Evolutionary conservation across 2,888 invertebrate genomes (phyloP).

Genomic region (Nebria brevicollis): DNA sequence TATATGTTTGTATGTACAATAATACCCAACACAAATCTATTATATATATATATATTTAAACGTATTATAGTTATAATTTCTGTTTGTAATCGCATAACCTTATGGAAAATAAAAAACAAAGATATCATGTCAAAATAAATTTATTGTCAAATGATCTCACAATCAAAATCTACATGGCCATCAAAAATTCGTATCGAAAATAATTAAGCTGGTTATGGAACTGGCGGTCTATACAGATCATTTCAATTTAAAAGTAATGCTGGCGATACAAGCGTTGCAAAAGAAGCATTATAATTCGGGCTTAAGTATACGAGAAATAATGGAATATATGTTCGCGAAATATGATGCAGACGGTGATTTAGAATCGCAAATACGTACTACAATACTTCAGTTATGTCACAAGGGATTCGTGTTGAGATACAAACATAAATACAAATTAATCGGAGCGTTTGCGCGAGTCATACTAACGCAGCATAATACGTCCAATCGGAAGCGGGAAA

Average conservation of each 20-base stretch:
- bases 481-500: slow-evolving; percentile 28
- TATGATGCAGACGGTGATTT: slow-evolving; percentile 48
- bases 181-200: not conserved
- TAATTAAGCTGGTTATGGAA: slow-evolving; percentile 19
- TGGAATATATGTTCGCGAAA: slow-evolving; percentile 39
- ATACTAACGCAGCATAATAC: slow-evolving; percentile 36
- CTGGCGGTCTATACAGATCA: slow-evolving; percentile 12
- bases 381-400: slow-evolving; percentile 45
- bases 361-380: slow-evolving; percentile 44
- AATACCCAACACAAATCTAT: too few relatives aligned
- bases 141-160: slow-evolving; percentile 21
- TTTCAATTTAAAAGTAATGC: slow-evolving; percentile 42
- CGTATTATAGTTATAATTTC: not conserved
- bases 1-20: too few relatives aligned
- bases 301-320: slow-evolving; percentile 38
- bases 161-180: not conserved
- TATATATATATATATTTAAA: too few relatives aligned
- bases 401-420: slow-evolving; percentile 47
- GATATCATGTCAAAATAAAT: not conserved
- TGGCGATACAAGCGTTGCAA: slow-evolving; percentile 48
- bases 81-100: not conserved
- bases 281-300: slow-evolving; percentile 32
- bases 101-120: not conserved
- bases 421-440: slow-evolving; percentile 39
- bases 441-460: slow-evolving; percentile 47